Conservation (phyloP, 2,113 vertebrate species). For the Neomonachus schauinslandi region DNA sequence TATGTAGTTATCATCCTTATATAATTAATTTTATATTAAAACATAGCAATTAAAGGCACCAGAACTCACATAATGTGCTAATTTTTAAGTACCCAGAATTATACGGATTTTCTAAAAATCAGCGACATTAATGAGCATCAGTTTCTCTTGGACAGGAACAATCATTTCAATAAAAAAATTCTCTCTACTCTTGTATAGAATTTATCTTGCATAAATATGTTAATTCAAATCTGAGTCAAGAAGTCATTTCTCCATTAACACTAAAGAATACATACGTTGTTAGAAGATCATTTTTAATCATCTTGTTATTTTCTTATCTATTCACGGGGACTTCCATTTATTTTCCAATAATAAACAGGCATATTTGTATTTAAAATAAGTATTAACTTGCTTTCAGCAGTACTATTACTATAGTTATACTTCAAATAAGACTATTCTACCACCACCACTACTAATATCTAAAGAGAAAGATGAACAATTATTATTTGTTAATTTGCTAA, state of each 20-base stretch:
- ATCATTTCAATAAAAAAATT: neutral
- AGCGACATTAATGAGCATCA: neutral
- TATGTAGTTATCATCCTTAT: neutral
- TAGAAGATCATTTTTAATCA: neutral
- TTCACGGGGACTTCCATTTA: neutral
- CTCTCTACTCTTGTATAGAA: neutral
- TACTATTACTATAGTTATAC: neutral
- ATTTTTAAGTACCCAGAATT: neutral
- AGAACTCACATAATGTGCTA: neutral
- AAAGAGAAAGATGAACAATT: neutral
- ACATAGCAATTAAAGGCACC: neutral
- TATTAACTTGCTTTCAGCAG: neutral
- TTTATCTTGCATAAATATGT: neutral
- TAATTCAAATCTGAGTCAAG: neutral
- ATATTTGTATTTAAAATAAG: neutral
- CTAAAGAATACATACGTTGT: neutral
- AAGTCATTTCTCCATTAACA: neutral
- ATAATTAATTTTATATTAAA: conserved; percentile 6
- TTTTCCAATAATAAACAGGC: neutral
- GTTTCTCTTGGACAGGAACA: neutral
- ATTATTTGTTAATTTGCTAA: neutral
- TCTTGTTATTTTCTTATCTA: neutral
- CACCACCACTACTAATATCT: neutral
- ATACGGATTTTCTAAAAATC: neutral
- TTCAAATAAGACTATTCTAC: neutral